Evolutionary conservation across 2,113 vertebrate species (phyloP).

Genomic region (Rattus rattus): DNA sequence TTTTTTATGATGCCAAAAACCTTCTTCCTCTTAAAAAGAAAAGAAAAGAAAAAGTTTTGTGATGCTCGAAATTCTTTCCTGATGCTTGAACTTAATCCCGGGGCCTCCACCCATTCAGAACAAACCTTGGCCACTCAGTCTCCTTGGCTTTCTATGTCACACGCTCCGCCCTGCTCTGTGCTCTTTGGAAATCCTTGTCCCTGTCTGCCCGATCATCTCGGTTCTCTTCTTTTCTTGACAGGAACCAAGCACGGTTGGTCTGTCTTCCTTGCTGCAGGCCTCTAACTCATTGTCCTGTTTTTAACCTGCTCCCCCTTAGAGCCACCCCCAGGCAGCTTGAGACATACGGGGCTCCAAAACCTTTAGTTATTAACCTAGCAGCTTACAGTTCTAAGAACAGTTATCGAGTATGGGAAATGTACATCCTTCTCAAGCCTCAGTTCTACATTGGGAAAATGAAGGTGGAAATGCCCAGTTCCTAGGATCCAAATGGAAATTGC

Average conservation of each 20-base stretch:
- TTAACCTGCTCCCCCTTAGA: background rate
- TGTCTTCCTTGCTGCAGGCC: background rate
- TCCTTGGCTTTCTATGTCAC: background rate
- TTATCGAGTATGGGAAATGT: background rate
- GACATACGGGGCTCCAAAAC: background rate
- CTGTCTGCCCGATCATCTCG: background rate
- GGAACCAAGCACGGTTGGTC: rapidly evolving
- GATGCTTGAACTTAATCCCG: background rate
- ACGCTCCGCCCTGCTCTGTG: background rate
- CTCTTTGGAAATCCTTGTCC: background rate
- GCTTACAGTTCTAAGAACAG: background rate
- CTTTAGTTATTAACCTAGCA: background rate
- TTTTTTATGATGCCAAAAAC: background rate
- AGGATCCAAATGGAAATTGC: background rate
- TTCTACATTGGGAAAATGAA: background rate
- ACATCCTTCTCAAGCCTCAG: background rate
- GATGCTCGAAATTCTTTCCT: background rate
- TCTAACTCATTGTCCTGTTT: background rate
- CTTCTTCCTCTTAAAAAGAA: background rate
- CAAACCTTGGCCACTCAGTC: background rate
- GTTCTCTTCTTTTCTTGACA: background rate
- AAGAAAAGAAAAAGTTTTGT: background rate
- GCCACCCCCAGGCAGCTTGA: background rate
- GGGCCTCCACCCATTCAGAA: background rate
- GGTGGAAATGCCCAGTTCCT: background rate